Percentiles rank a stretch among this genome's conserved stretches.
Conservation (phyloP, 2,888 invertebrate species). For the Meta bourneti region DNA sequence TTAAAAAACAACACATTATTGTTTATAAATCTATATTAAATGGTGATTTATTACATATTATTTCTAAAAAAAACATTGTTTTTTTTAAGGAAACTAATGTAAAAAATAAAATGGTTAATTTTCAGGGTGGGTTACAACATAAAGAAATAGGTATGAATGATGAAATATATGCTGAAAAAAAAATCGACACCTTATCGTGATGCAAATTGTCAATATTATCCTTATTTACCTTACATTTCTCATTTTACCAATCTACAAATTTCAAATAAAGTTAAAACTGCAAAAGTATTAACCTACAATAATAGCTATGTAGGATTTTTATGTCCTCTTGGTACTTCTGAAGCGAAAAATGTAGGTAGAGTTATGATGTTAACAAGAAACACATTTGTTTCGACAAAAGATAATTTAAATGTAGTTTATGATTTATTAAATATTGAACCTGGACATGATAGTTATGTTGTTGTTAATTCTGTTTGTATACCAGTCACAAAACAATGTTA, state of each 20-base stretch:
- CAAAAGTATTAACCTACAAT: constrained; percentile 31
- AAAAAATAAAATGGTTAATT: constrained; percentile 53
- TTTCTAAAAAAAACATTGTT: constrained; percentile 56
- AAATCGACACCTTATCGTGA: constrained; percentile 51
- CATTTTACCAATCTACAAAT: constrained; percentile 57
- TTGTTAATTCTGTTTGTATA: constrained; percentile 52
- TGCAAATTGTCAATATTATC: constrained; percentile 51
- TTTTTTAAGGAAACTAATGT: constrained; percentile 45
- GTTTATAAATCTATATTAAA: constrained; percentile 47
- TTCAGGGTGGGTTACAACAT: not conserved
- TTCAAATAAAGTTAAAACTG: constrained; percentile 49
- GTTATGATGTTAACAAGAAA: constrained; percentile 49
- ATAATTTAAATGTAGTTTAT: constrained; percentile 9
- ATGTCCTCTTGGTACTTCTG: constrained; percentile 47
- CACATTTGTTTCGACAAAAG: constrained; percentile 31
- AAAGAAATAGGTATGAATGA: constrained; percentile 51
- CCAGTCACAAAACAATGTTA: constrained; percentile 3
- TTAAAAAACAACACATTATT: constrained; percentile 13
- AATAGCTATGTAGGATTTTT: constrained; percentile 57
- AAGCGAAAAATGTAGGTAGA: constrained; percentile 56
- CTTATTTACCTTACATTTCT: constrained; percentile 39
- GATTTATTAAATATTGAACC: constrained; percentile 8
- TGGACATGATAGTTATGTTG: constrained; percentile 1
- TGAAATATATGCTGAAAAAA: constrained; percentile 56
- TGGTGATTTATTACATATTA: constrained; percentile 50